phyloP scores from a whole-genome alignment of 2,797 vertebrate genomes.

The Antennarius maculatus region DNA sequence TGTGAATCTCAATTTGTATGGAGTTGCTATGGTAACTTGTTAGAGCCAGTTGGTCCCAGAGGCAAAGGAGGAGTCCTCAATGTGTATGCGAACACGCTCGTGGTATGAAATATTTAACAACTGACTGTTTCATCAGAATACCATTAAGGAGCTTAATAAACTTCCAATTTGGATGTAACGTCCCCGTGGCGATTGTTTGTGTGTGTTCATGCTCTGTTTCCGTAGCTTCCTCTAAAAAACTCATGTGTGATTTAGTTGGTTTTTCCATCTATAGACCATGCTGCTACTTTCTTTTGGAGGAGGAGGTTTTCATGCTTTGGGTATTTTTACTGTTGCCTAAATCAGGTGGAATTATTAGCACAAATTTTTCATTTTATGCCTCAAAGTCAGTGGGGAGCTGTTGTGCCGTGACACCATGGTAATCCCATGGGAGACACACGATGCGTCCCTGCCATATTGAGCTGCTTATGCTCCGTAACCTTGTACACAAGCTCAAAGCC shows the following conservation, averaged over 20 bases:
- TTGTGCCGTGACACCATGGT: conserved; percentile 5
- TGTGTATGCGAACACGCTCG: conserved; percentile 49
- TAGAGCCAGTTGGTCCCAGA: conserved; percentile 68
- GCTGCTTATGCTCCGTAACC: conserved; percentile 32
- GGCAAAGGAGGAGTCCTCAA: conserved; percentile 58
- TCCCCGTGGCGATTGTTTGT: background rate
- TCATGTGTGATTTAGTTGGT: background rate
- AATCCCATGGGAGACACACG: conserved; percentile 14
- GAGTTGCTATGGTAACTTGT: conserved; percentile 79
- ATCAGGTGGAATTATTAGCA: conserved; percentile 4
- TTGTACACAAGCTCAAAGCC: conserved; percentile 21
- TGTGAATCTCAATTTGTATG: conserved; percentile 64
- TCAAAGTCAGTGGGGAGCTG: conserved; percentile 5
- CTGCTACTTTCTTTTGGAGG: background rate
- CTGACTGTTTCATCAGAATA: conserved; percentile 40
- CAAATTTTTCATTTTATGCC: background rate
- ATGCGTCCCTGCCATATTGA: conserved; percentile 43
- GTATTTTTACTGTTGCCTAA: background rate
- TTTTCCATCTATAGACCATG: background rate
- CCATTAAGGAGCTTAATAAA: conserved; percentile 35
- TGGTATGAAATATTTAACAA: conserved; percentile 62
- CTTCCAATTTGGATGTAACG: conserved; percentile 26
- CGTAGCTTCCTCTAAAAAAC: background rate
- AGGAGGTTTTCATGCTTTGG: background rate
- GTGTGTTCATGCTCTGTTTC: background rate